Base-by-base conservation (phyloP, 2,797 vertebrate genomes). In the Periophthalmus magnuspinnatus region DNA sequence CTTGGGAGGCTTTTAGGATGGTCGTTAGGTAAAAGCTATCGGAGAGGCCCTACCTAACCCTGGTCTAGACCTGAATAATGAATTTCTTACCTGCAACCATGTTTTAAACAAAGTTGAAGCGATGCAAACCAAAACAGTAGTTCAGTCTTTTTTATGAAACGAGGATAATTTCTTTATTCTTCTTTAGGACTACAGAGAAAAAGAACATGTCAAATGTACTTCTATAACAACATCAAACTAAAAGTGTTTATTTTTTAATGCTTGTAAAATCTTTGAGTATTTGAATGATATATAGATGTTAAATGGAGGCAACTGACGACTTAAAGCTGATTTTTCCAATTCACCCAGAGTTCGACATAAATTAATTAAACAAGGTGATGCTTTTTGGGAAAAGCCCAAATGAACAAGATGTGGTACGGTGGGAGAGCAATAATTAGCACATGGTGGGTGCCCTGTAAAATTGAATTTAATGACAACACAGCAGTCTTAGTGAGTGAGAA, bases 381-480 rank as follows among this genome's bases (percentile, higher is more conserved):
- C 11, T 55, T 56, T 67, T 67, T 45, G 63, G 65, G 64, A 77
- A 61, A 67, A 80, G 81, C 80, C 74, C 81, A 83, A 83, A 76
- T 74, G 73, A 81, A 87, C 77, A 68, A 6, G 67, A 75, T 75
- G 68, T 74, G 57, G 70, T 77, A 66, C 58, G 75, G 54, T 16
- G 74, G 85, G 81, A 86, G 85, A 88, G 81, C 80, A 71, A 84
- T 90, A 92, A 93, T 93, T 91, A 90, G 90, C 88, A 84, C 79
- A 45, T 83, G 82, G 80, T 89, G 87, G 88, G 84, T 87, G 90
- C 87, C 82, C 88, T 33, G 83, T 90, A 90, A 91, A 93, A 93
- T 91, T 91, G 87, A 93, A 93, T 92, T 92, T 92, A 93, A 93
- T 85, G 90, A 89, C 90, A 92, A 90, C 90, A 91, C 89, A 91